These are phyloP conservation scores for Acropternis orthonyx DNA, from an alignment of 2,797 vertebrate species.

Conservation along the genomic window DNA sequence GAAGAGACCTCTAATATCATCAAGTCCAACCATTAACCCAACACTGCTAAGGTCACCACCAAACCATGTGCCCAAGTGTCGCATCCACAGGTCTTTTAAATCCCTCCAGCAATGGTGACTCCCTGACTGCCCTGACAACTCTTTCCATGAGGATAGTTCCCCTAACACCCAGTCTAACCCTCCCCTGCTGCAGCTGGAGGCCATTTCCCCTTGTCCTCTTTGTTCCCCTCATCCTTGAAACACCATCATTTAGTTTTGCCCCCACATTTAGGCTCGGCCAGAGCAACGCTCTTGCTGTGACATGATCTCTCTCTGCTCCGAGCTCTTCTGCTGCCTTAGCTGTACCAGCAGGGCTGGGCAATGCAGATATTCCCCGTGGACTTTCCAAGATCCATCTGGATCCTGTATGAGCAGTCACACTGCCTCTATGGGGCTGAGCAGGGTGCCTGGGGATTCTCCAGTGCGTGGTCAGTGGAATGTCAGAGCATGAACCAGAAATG, in stretches of 20 bases:
- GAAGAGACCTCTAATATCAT: background rate
- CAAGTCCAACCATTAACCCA: background rate
- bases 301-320: background rate
- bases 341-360: background rate
- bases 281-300: background rate
- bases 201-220: background rate
- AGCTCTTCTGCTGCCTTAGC: background rate
- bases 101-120: background rate
- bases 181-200: background rate
- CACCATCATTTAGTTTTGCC: background rate
- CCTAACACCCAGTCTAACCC: background rate
- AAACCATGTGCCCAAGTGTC: background rate
- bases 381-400: background rate
- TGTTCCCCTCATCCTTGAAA: background rate
- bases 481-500: background rate
- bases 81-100: background rate
- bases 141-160: background rate
- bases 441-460: background rate
- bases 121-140: background rate
- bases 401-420: background rate
- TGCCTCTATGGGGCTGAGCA: background rate
- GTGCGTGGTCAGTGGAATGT: rapidly evolving
- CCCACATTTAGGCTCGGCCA: background rate
- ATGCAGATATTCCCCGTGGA: background rate
- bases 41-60: background rate